Percentiles rank a stretch among this genome's conserved stretches.
These are phyloP conservation scores for Apotomis capreana DNA, from an alignment of 2,888 invertebrate species.

Conservation along the genomic window DNA sequence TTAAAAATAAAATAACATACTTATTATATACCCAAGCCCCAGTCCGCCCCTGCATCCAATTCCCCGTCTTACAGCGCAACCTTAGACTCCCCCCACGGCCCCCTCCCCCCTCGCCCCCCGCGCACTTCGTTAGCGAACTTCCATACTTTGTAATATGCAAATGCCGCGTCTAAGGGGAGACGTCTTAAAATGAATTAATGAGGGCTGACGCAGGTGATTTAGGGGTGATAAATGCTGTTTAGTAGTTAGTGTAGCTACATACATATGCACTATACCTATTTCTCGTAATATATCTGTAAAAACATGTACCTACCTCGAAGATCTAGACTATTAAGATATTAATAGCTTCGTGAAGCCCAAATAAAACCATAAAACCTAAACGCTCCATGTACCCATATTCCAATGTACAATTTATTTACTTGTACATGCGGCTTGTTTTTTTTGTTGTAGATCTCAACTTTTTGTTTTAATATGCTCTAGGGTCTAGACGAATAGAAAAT, in stretches of 20 bases:
- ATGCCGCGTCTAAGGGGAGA: conserved; percentile 76
- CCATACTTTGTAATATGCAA: conserved; percentile 84
- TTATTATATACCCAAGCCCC: conserved; percentile 24
- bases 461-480: too few species aligned
- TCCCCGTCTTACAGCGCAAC: conserved; percentile 81
- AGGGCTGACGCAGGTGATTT: conserved; percentile 71
- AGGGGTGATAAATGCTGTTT: conserved; percentile 38
- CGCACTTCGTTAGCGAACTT: conserved; percentile 80
- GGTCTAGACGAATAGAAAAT: too few species aligned
- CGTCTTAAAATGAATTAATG: conserved; percentile 84
- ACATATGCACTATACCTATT: neutral
- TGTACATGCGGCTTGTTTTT: too few species aligned
- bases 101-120: conserved; percentile 48
- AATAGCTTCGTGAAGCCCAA: too few species aligned
- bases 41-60: conserved; percentile 73
- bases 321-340: too few species aligned
- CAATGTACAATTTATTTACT: too few species aligned
- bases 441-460: too few species aligned
- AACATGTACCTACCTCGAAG: too few species aligned
- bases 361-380: too few species aligned
- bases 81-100: conserved; percentile 64
- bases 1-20: neutral
- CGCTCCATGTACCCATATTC: too few species aligned
- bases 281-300: neutral
- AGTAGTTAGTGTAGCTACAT: neutral